These are phyloP conservation scores for Microctenopoma lineatum DNA, from an alignment of 2,797 vertebrate species.

Conservation along the genomic window DNA sequence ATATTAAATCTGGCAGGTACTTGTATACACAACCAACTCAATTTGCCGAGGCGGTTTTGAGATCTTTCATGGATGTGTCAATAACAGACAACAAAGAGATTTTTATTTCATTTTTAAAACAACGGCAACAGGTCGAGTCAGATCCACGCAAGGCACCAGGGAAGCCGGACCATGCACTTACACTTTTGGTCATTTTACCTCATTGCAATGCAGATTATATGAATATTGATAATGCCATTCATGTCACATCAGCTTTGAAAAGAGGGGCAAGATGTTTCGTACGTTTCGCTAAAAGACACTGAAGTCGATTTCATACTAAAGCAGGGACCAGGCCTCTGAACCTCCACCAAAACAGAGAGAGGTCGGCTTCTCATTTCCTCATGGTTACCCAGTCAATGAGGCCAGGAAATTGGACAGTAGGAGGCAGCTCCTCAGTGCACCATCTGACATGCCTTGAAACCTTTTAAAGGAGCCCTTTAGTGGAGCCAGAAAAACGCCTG, in stretches of 20 bases:
- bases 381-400: constrained; percentile 77
- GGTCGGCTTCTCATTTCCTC: constrained; percentile 70
- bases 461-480: constrained; percentile 56
- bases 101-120: constrained; percentile 65
- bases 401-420: constrained; percentile 73
- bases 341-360: constrained; percentile 55
- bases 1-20: constrained; percentile 90
- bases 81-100: constrained; percentile 81
- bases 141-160: neutral
- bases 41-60: constrained; percentile 86
- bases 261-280: constrained; percentile 6
- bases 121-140: constrained; percentile 50
- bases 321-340: constrained; percentile 45
- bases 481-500: constrained; percentile 56
- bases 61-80: constrained; percentile 83
- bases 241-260: constrained; percentile 12
- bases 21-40: constrained; percentile 88
- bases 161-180: neutral
- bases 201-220: constrained; percentile 7
- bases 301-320: constrained; percentile 49
- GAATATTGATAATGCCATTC: constrained; percentile 18
- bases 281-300: constrained; percentile 34
- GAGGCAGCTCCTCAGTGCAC: constrained; percentile 57
- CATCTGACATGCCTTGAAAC: constrained; percentile 63
- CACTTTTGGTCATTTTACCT: neutral